Conservation (phyloP, 2,888 invertebrate genomes). For the Melanostoma mellinum region DNA sequence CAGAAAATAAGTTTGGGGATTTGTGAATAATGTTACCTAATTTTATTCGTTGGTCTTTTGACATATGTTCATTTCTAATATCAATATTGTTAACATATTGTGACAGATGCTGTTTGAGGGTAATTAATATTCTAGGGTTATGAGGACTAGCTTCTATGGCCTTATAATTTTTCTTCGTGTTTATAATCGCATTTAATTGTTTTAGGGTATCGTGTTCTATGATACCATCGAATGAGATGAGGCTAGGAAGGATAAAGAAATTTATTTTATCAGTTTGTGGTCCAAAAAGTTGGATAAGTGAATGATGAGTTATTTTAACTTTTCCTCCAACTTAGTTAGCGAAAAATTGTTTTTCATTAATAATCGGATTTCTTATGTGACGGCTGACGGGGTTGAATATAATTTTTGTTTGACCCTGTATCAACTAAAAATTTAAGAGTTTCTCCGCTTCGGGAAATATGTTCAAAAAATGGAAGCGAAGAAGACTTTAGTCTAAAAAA, state of each 20-base stretch:
- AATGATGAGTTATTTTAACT: background rate
- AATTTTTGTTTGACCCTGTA: constrained; percentile 33
- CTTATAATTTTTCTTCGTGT: too few relatives aligned
- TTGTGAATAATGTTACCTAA: too few relatives aligned
- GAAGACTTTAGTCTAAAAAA: constrained; percentile 50
- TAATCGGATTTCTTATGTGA: constrained; percentile 34
- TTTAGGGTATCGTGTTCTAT: constrained; percentile 38
- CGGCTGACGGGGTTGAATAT: constrained; percentile 40
- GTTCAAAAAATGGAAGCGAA: constrained; percentile 41
- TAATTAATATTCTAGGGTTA: background rate
- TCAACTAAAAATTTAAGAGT: constrained; percentile 32
- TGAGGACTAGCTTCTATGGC: background rate
- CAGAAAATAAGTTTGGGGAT: too few relatives aligned
- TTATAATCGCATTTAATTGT: background rate
- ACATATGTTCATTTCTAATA: too few relatives aligned
- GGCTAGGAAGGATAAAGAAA: constrained; percentile 28
- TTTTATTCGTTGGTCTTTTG: too few relatives aligned
- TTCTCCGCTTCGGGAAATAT: constrained; percentile 20
- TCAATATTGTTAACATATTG: too few relatives aligned
- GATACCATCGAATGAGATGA: constrained; percentile 41
- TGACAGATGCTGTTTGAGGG: background rate
- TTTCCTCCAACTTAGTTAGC: constrained; percentile 46
- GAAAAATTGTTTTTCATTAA: constrained; percentile 46
- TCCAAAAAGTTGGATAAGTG: constrained; percentile 4
- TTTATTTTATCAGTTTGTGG: constrained; percentile 24